A percentile compares a stretch with the other conserved stretches of the same genome.
These are phyloP conservation scores for Cheilosia vernalis DNA, from an alignment of 2,888 invertebrate species.

Conservation along the genomic window DNA sequence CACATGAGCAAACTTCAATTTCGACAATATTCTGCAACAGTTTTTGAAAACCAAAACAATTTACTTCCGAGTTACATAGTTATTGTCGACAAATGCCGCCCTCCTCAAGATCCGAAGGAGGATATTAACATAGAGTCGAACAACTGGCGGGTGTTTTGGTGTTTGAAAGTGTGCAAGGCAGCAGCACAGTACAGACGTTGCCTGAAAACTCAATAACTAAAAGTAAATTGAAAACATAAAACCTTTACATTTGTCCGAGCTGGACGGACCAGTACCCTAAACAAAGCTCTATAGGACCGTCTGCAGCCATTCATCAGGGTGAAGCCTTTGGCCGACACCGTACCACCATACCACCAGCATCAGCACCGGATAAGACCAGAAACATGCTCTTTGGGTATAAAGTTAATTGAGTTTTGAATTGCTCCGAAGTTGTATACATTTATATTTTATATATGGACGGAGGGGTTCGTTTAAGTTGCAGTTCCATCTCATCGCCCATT, in stretches of 20 bases:
- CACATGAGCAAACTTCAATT: constrained; percentile 50
- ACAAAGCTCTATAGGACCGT: constrained; percentile 16
- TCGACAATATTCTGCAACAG: constrained; percentile 50
- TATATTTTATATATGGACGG: background rate
- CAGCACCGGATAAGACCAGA: constrained; percentile 62
- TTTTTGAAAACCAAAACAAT: constrained; percentile 53
- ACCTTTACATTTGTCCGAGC: constrained; percentile 46
- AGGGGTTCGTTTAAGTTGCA: constrained; percentile 7
- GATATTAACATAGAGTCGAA: constrained; percentile 61
- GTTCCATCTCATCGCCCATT: constrained; percentile 34
- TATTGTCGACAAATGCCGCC: constrained; percentile 29
- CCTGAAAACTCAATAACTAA: constrained; percentile 61
- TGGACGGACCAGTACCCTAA: background rate
- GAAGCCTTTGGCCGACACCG: constrained; percentile 47
- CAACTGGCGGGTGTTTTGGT: constrained; percentile 40
- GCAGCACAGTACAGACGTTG: constrained; percentile 3
- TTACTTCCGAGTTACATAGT: constrained; percentile 34
- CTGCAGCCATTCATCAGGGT: constrained; percentile 63
- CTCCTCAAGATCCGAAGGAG: background rate
- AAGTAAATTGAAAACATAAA: constrained; percentile 73
- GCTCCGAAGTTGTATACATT: constrained; percentile 41
- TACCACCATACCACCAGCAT: constrained; percentile 32
- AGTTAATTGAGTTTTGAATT: constrained; percentile 75
- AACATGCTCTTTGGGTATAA: constrained; percentile 74
- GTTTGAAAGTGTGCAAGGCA: background rate